phyloP scores from a whole-genome alignment of 2,888 invertebrate genomes.

The Branchinecta sandiegonensis region DNA sequence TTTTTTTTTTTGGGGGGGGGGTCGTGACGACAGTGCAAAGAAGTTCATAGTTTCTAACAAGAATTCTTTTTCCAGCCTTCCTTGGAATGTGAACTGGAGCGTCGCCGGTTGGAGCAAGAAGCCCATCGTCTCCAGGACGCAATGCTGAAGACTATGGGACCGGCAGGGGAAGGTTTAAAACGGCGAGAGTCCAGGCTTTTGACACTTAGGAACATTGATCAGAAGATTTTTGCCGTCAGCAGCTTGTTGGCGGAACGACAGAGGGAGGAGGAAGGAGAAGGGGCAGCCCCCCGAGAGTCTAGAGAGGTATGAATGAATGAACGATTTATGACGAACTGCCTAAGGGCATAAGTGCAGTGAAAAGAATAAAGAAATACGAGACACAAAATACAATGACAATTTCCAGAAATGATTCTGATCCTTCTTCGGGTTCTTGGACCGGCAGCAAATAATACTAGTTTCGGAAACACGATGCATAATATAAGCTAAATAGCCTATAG shows the following conservation, averaged over 20 bases:
- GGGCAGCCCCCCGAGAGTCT: background rate
- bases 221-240: slow-evolving; percentile 21
- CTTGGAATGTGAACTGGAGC: slow-evolving; percentile 23
- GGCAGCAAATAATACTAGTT: too few relatives aligned
- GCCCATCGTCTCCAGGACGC: slow-evolving; percentile 22
- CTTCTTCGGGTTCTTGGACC: too few relatives aligned
- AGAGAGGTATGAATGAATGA: background rate
- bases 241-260: slow-evolving; percentile 18
- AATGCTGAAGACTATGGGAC: slow-evolving; percentile 22
- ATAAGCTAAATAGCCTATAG: too few relatives aligned
- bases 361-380: too few relatives aligned
- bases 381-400: too few relatives aligned
- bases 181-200: slow-evolving; percentile 22
- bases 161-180: slow-evolving; percentile 21
- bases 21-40: background rate
- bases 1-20: too few relatives aligned
- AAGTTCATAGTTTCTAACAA: background rate
- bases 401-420: too few relatives aligned
- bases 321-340: too few relatives aligned
- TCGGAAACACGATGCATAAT: too few relatives aligned
- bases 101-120: slow-evolving; percentile 22
- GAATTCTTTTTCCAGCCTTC: slow-evolving; percentile 20
- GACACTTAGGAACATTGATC: slow-evolving; percentile 21
- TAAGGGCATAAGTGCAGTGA: too few relatives aligned
- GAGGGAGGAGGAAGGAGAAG: slow-evolving; percentile 17